phyloP scores from a whole-genome alignment of 1,140 invertebrate genomes.

The Venturia canescens region DNA sequence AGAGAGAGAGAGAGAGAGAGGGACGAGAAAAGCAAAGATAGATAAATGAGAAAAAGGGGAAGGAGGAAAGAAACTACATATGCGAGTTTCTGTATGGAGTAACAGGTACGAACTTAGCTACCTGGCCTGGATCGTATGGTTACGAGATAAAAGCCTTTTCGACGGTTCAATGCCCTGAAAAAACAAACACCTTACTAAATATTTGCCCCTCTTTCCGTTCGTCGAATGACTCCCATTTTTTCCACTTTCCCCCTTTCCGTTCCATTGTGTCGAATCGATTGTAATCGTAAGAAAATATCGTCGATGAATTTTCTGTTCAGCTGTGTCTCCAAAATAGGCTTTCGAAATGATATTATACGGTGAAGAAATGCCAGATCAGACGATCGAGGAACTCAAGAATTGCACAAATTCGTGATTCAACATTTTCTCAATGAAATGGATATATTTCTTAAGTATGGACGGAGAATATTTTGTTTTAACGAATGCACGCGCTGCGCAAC shows the following conservation, averaged over 20 bases:
- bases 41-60: neutral
- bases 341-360: too few relatives aligned
- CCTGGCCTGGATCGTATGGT: conserved; percentile 22
- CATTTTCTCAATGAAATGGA: too few relatives aligned
- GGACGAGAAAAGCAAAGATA: conserved; percentile 1
- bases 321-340: too few relatives aligned
- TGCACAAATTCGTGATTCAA: too few relatives aligned
- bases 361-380: too few relatives aligned
- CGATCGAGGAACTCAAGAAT: too few relatives aligned
- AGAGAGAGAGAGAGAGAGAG: neutral
- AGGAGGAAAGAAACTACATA: conserved; percentile 13
- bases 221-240: neutral
- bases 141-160: conserved; percentile 30
- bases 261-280: neutral
- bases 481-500: too few relatives aligned
- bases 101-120: conserved; percentile 15
- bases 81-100: conserved; percentile 13
- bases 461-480: too few relatives aligned
- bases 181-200: conserved; percentile 28
- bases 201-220: neutral
- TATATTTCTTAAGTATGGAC: too few relatives aligned
- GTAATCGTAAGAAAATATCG: too few relatives aligned
- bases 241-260: neutral
- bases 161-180: conserved; percentile 12
- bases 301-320: too few relatives aligned